Base-by-base conservation (phyloP, 2,888 invertebrate genomes). In the Rotaria socialis region DNA sequence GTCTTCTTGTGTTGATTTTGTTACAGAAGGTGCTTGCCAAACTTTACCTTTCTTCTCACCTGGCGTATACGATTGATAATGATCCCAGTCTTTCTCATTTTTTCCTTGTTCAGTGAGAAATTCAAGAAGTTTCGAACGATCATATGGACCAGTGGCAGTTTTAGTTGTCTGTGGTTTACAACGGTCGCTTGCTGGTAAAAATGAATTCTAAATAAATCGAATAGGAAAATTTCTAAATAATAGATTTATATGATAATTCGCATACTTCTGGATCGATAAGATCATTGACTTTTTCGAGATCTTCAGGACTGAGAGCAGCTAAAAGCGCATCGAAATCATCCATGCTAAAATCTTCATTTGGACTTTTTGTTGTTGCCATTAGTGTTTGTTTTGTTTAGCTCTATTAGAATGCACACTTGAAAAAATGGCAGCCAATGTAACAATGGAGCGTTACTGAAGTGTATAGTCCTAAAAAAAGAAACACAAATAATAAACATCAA, bases 181-280 rank as follows among this genome's bases (percentile, higher is more conserved):
- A 89, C 99, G 94, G 92, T 97, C 96, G 88, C 95, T 94, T 86
- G 99, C 96, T 88, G 99, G 99, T 91, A 99, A 93, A 92, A 97
- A 94, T 90, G 95, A 95, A 92, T 99, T 98, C 98, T 98, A 80
- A 43, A 80, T 2, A 10, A n/a, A 24, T 24, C 14, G 41, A 47
- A 80, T 50, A 1, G 47, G 10, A 0, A 47, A 47, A 2, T 24
- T 22, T 10, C 22, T 24, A 85, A 47, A 85, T 74, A 86, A 80
- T 27, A 87, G 8, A n/a, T 60, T 22, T 6, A 8, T 24, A 35
- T 52, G 16, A 55, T 67, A 16, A 27, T 35, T 41, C 11, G 58
- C 14, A 60, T 93, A 97, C 97, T 93, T 99, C 99, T 88, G 99
- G 99, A 93, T 99, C 99, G 89, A 97, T 97, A 93, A 99, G 97